Conservation (phyloP, 2,888 invertebrate genomes). For the Conops quadrifasciatus region DNA sequence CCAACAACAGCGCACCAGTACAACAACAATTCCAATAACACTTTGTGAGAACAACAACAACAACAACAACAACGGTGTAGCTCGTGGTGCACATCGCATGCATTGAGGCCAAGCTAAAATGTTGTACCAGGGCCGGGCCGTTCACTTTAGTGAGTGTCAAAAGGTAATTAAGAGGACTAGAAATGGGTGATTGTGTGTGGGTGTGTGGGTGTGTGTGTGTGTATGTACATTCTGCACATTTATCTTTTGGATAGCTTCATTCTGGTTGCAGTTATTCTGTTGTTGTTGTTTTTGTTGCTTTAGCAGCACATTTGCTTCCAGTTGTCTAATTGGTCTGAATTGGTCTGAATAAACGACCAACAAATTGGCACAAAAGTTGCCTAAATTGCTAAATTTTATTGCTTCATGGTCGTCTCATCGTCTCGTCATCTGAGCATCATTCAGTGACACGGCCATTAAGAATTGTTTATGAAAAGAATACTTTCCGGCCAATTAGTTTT, state of each 20-base stretch:
- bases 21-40: not conserved
- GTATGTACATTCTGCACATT: not conserved
- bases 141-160: not conserved
- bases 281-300: slow-evolving; percentile 5
- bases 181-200: no score
- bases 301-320: not conserved
- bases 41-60: not conserved
- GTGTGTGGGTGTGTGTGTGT: slow-evolving; percentile 26
- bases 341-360: no score
- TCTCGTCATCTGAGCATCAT: no score
- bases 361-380: no score
- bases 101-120: not conserved
- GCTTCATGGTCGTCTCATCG: no score
- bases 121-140: not conserved
- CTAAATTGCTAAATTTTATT: no score
- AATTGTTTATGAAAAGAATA: no score
- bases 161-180: slow-evolving; percentile 2
- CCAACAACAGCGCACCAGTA: not conserved
- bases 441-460: no score
- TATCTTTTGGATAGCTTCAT: not conserved
- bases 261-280: not conserved
- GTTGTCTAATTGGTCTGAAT: no score
- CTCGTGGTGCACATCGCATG: not conserved
- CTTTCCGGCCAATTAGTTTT: no score
- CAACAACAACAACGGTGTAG: not conserved